phyloP scores from a whole-genome alignment of 2,888 invertebrate species.

The Capitulum mitella region DNA sequence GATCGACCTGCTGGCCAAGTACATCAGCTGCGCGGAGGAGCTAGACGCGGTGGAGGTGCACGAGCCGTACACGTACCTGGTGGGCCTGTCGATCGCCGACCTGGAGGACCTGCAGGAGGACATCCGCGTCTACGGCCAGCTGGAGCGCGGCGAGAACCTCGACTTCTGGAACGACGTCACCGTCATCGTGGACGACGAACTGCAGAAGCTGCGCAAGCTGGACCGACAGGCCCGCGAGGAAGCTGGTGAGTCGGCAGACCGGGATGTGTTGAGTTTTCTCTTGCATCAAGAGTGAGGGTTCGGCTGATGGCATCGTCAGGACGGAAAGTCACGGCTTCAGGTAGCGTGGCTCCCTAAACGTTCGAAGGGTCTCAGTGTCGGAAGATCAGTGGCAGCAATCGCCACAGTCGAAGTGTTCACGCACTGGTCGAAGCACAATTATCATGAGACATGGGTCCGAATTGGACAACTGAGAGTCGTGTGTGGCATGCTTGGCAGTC shows the following conservation, averaged over 20 bases:
- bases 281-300: too few relatives aligned
- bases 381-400: too few relatives aligned
- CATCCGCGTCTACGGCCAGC: conserved; percentile 85
- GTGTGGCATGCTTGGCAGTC: too few relatives aligned
- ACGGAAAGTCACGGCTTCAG: too few relatives aligned
- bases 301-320: too few relatives aligned
- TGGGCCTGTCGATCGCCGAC: conserved; percentile 80
- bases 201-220: conserved; percentile 72
- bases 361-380: too few relatives aligned
- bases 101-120: conserved; percentile 93
- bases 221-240: conserved; percentile 43
- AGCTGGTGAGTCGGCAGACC: conserved; percentile 5
- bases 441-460: too few relatives aligned
- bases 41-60: conserved; percentile 95
- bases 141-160: conserved; percentile 79
- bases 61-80: conserved; percentile 91
- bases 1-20: conserved; percentile 93
- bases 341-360: too few relatives aligned
- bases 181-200: conserved; percentile 86
- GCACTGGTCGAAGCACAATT: too few relatives aligned
- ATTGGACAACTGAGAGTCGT: too few relatives aligned
- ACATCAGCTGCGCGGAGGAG: conserved; percentile 76
- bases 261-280: too few relatives aligned
- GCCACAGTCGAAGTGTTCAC: too few relatives aligned
- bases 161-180: conserved; percentile 95